These are phyloP conservation scores for Acleris sparsana DNA, from an alignment of 2,888 invertebrate genomes.

Conservation along the genomic window DNA sequence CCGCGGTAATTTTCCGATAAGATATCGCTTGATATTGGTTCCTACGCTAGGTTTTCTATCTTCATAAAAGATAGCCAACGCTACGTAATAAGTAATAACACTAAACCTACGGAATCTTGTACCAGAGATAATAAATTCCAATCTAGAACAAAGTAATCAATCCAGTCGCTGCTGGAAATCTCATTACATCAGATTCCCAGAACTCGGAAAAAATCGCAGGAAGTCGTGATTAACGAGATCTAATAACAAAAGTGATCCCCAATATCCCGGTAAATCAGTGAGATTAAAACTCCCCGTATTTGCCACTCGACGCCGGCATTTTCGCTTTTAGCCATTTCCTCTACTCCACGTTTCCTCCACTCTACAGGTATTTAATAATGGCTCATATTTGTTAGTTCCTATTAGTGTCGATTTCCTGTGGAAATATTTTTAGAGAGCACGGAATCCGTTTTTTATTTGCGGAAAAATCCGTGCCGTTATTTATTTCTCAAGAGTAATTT, in stretches of 20 bases:
- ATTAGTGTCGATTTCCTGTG: constrained; percentile 3
- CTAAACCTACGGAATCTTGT: too few species aligned
- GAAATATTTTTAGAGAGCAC: neutral
- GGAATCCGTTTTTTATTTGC: neutral
- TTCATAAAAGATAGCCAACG: too few species aligned
- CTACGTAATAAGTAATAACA: too few species aligned
- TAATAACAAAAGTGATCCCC: constrained; percentile 7
- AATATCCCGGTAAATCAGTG: constrained; percentile 11
- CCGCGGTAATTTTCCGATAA: too few species aligned
- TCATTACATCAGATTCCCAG: constrained; percentile 1
- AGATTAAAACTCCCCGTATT: constrained; percentile 23
- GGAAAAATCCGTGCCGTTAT: neutral
- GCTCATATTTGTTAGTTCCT: neutral
- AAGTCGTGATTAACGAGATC: constrained; percentile 1
- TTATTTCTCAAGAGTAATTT: too few species aligned
- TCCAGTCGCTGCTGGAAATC: neutral
- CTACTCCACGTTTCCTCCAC: constrained; percentile 6
- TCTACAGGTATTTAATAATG: constrained; percentile 1
- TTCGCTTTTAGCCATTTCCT: constrained; percentile 6
- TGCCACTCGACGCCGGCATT: constrained; percentile 24
- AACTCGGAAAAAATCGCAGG: neutral
- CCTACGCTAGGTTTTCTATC: too few species aligned
- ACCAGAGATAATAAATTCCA: neutral
- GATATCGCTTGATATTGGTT: too few species aligned
- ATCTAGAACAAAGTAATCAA: neutral